Evolutionary conservation across 2,113 vertebrate species (phyloP).

Genomic region (Hymenochirus boettgeri): DNA sequence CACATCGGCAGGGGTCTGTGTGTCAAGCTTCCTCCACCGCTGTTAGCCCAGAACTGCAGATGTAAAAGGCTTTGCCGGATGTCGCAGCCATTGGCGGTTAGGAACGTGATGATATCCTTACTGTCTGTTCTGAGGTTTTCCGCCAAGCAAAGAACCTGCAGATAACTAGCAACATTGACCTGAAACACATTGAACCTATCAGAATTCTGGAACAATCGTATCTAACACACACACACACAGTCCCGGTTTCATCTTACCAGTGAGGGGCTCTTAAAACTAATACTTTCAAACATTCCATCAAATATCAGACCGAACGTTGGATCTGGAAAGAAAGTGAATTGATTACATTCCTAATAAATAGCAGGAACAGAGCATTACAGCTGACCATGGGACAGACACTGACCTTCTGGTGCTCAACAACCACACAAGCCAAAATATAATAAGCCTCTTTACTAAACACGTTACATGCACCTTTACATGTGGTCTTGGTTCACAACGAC

Average conservation of each 20-base stretch:
- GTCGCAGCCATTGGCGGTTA: slow-evolving; percentile 70
- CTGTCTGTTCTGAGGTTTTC: slow-evolving; percentile 67
- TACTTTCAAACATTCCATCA: slow-evolving; percentile 75
- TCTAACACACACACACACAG: too few species aligned
- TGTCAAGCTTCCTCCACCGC: slow-evolving; percentile 62
- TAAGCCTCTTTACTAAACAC: too few species aligned
- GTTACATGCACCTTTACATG: too few species aligned
- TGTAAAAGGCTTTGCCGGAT: slow-evolving; percentile 79
- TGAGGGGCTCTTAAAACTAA: slow-evolving; percentile 74
- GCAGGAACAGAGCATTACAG: too few species aligned
- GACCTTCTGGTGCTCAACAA: too few species aligned
- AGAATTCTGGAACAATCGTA: too few species aligned
- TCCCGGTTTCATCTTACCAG: slow-evolving; percentile 61
- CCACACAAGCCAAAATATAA: too few species aligned
- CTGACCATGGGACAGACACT: too few species aligned
- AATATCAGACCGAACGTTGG: slow-evolving; percentile 80
- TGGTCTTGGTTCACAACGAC: too few species aligned
- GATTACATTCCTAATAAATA: too few species aligned
- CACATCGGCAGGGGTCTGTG: slow-evolving; percentile 46
- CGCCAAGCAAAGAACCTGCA: slow-evolving; percentile 80
- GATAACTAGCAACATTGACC: slow-evolving; percentile 75
- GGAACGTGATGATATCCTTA: slow-evolving; percentile 64
- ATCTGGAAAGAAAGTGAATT: slow-evolving; percentile 76
- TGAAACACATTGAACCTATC: slow-evolving; percentile 41
- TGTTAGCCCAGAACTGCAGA: slow-evolving; percentile 83